Conservation (phyloP, 2,113 vertebrate genomes). For the Hemiprocne comata region DNA sequence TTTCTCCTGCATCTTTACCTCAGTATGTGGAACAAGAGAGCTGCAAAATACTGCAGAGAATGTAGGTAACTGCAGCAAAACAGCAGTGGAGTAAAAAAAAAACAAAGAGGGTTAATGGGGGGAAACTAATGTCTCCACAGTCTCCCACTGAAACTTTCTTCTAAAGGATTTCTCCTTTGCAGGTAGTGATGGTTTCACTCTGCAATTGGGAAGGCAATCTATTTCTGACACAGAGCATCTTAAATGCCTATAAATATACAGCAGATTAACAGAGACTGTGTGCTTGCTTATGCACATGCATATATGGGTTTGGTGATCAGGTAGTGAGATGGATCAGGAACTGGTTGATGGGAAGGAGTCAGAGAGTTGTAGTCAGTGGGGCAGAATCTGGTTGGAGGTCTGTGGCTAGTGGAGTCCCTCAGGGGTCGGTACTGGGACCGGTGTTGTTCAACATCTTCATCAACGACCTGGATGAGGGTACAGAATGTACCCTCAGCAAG, state of each 20-base stretch:
- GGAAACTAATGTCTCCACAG: neutral
- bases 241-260: neutral
- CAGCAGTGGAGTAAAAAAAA: neutral
- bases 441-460: too few species aligned
- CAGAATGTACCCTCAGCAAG: too few species aligned
- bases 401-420: too few species aligned
- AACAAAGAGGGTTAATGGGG: neutral
- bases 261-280: neutral
- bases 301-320: too few species aligned
- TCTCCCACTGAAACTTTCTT: neutral
- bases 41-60: neutral
- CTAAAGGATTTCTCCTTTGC: neutral
- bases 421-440: too few species aligned
- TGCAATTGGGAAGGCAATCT: neutral
- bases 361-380: too few species aligned
- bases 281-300: neutral
- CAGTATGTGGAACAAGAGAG: neutral
- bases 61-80: neutral
- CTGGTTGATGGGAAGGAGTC: too few species aligned
- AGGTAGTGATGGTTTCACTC: neutral
- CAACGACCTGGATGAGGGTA: too few species aligned
- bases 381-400: too few species aligned
- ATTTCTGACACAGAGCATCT: neutral
- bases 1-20: neutral
- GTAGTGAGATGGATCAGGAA: too few species aligned